Percentiles rank a stretch among this genome's conserved stretches.
phyloP scores from a whole-genome alignment of 2,888 invertebrate species.

The Atrina japonica region DNA sequence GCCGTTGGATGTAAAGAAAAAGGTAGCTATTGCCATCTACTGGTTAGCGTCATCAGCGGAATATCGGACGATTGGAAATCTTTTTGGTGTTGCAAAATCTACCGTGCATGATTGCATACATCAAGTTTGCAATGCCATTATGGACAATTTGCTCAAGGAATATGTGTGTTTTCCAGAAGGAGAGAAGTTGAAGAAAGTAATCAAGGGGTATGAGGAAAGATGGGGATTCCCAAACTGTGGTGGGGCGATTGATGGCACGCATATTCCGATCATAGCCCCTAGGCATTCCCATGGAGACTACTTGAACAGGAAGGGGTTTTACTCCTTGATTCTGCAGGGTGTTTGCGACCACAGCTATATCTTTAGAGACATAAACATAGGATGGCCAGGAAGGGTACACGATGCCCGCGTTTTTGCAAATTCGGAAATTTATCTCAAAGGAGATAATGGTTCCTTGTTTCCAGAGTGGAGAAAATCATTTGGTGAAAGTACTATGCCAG shows the following conservation, averaged over 20 bases:
- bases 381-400: slow-evolving; percentile 10
- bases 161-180: slow-evolving; percentile 13
- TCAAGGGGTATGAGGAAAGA: slow-evolving; percentile 21
- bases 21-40: slow-evolving; percentile 10
- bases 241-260: slow-evolving; percentile 23
- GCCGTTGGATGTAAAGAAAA: slow-evolving; percentile 6
- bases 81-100: slow-evolving; percentile 27
- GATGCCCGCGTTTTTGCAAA: slow-evolving; percentile 2
- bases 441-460: background rate
- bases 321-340: background rate
- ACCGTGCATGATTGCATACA: slow-evolving; percentile 15
- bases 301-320: slow-evolving; percentile 1
- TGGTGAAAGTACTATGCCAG: slow-evolving; percentile 17
- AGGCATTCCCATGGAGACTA: slow-evolving; percentile 17
- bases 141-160: background rate
- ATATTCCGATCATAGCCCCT: slow-evolving; percentile 24
- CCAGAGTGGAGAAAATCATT: slow-evolving; percentile 7
- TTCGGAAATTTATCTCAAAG: slow-evolving; percentile 14
- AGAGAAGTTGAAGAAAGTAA: slow-evolving; percentile 10
- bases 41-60: slow-evolving; percentile 25
- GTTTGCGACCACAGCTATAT: background rate
- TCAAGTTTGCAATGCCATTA: slow-evolving; percentile 3
- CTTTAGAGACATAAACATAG: slow-evolving; percentile 5
- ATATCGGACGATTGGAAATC: slow-evolving; percentile 27
- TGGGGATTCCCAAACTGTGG: slow-evolving; percentile 33